phyloP scores from a whole-genome alignment of 2,888 invertebrate species.

The Hypomecis punctinalis region DNA sequence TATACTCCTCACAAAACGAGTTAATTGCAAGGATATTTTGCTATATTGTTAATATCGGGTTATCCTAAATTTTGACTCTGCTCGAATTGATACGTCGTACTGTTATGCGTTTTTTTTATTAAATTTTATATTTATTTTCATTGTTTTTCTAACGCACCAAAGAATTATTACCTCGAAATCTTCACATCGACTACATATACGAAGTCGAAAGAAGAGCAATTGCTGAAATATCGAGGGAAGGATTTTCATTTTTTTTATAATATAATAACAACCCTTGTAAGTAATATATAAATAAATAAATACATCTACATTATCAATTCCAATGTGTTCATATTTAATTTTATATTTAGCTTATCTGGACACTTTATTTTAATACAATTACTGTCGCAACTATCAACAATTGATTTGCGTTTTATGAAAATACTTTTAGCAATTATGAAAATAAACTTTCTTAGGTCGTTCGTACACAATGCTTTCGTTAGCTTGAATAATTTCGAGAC shows the following conservation, averaged over 20 bases:
- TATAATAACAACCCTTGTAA: conserved; percentile 18
- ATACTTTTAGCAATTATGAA: not conserved
- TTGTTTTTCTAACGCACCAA: too few relatives aligned
- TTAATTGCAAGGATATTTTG: too few relatives aligned
- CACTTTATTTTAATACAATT: conserved; percentile 34
- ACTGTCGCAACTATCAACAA: conserved; percentile 14
- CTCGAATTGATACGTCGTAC: too few relatives aligned
- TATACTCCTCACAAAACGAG: too few relatives aligned
- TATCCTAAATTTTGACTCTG: too few relatives aligned
- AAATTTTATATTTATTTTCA: too few relatives aligned
- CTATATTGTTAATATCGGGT: too few relatives aligned
- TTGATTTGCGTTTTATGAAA: not conserved
- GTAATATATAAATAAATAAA: conserved; percentile 41
- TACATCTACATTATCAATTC: conserved; percentile 60
- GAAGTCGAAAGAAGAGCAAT: not conserved
- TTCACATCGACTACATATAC: not conserved
- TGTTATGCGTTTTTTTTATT: too few relatives aligned
- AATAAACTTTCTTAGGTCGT: not conserved
- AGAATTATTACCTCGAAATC: too few relatives aligned
- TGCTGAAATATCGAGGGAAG: conserved; percentile 5
- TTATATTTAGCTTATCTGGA: conserved; percentile 35
- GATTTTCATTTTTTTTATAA: not conserved
- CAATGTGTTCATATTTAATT: conserved; percentile 37
- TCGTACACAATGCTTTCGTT: not conserved
- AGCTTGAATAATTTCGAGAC: not conserved